Evolutionary conservation across 2,113 vertebrate species (phyloP), one percentile per base, ranked within the genome.

Genomic region (Paramormyrops kingsleyae): DNA sequence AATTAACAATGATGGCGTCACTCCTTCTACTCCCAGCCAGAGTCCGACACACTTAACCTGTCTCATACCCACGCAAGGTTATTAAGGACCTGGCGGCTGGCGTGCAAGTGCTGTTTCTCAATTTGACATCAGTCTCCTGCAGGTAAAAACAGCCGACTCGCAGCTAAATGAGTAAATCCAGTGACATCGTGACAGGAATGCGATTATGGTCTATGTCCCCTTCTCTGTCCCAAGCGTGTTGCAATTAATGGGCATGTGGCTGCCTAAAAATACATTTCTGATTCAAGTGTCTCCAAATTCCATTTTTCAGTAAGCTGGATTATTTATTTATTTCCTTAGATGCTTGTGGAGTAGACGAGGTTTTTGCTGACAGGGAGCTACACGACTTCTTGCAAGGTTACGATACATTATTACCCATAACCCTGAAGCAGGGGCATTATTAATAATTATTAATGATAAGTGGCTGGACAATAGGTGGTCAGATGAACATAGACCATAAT

Each of bases 11-110:
- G 8, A 90, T 90, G 70, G 13, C n/a, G 49, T 80, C 83, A 77
- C 86, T 77, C 44, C 21, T 59, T 90, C 27, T n/a, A 90, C 88
- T 86, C 83, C 56, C 12, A 90, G 88, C 27, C 47, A 87, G 70
- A 83, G 85, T 47, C 52, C 39, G 35, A 53, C 10, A 52, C 89
- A 85, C 89, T 91, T 88, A 90, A 56, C 53, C 53, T 62, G 52
- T 83, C 88, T 88, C 47, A 88, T 90, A 53, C 87, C 89, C 47
- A 44, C 31, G 87, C 56, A 70, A 84, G 77, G 44, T 62, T 77
- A 62, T 66, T 44, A 89, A 31, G 87, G 62, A 46, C 89, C 44
- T 27, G 15, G 46, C 0, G 35, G 46, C n/a, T 2, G 8, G 66
- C 15, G 21, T 83, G 50, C 74, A 77, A 90, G 77, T 35, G 56